Evolutionary conservation across 2,888 invertebrate species (phyloP).

Genomic region (Rhorus exstirpatorius): DNA sequence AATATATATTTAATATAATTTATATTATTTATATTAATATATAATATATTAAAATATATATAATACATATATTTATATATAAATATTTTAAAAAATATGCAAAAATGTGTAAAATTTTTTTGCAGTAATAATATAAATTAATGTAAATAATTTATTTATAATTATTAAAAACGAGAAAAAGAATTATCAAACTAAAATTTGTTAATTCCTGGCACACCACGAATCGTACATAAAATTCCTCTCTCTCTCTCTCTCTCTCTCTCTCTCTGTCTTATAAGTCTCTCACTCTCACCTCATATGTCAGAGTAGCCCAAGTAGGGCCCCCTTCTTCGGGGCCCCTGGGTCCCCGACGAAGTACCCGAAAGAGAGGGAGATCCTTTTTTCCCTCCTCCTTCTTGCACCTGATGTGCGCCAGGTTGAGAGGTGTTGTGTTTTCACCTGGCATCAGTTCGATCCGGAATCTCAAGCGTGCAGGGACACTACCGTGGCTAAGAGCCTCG

Average conservation of each 20-base stretch:
- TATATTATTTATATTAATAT: no score
- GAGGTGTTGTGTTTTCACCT: constrained; percentile 85
- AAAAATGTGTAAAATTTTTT: no score
- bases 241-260: not conserved
- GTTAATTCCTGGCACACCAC: not conserved
- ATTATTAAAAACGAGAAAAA: no score
- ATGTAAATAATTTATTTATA: no score
- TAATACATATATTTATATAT: no score
- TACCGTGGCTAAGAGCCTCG: constrained; percentile 59
- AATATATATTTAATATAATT: no score
- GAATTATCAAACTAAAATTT: not conserved
- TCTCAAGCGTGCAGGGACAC: constrained; percentile 82
- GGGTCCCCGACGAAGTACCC: no score
- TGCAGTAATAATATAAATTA: no score
- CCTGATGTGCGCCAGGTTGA: constrained; percentile 83
- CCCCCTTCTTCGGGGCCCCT: constrained; percentile 75
- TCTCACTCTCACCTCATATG: constrained; percentile 51
- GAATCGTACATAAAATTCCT: not conserved
- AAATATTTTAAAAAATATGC: no score
- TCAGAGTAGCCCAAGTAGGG: constrained; percentile 81
- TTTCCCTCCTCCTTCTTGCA: constrained; percentile 76
- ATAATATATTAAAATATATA: no score
- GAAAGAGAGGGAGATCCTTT: not conserved
- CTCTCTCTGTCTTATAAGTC: not conserved
- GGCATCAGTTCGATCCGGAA: constrained; percentile 83